These are phyloP conservation scores for Theropithecus gelada DNA, from an alignment of 2,113 vertebrate species.

Conservation along the genomic window DNA sequence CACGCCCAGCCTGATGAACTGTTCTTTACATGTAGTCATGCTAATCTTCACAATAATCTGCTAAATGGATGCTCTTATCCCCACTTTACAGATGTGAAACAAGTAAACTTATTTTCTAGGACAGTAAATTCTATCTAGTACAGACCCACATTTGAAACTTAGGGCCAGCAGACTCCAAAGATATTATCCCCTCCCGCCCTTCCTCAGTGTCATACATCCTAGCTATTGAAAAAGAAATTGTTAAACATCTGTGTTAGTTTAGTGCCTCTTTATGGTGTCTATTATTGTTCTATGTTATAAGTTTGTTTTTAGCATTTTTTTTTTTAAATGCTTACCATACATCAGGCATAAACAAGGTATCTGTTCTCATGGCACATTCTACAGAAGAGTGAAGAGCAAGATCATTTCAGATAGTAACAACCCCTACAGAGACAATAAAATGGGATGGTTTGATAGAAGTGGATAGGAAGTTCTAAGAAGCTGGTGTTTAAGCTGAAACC, in stretches of 20 bases:
- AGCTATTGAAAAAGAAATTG: constrained; percentile 29
- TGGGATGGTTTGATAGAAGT: neutral
- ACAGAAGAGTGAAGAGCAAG: neutral
- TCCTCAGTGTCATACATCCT: neutral
- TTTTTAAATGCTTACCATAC: neutral
- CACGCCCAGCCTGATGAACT: neutral
- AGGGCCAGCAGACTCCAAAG: neutral
- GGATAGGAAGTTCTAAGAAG: neutral
- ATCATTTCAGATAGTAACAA: neutral
- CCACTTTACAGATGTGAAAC: neutral
- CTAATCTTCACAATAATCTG: constrained; percentile 22
- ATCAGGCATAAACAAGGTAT: neutral
- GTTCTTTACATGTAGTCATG: neutral
- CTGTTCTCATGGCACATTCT: neutral
- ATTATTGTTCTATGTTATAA: neutral
- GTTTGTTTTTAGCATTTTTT: neutral
- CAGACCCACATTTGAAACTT: constrained; percentile 27
- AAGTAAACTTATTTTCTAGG: constrained; percentile 39
- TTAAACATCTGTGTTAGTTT: neutral
- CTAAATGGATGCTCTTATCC: neutral
- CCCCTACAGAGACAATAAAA: neutral
- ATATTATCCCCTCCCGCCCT: neutral
- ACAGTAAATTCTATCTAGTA: neutral
- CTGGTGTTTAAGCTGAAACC: neutral
- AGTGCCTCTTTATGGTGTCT: neutral